A percentile compares a stretch with the other conserved stretches of the same genome.
phyloP scores from a whole-genome alignment of 2,888 invertebrate species.

The Crossocerus cetratus region DNA sequence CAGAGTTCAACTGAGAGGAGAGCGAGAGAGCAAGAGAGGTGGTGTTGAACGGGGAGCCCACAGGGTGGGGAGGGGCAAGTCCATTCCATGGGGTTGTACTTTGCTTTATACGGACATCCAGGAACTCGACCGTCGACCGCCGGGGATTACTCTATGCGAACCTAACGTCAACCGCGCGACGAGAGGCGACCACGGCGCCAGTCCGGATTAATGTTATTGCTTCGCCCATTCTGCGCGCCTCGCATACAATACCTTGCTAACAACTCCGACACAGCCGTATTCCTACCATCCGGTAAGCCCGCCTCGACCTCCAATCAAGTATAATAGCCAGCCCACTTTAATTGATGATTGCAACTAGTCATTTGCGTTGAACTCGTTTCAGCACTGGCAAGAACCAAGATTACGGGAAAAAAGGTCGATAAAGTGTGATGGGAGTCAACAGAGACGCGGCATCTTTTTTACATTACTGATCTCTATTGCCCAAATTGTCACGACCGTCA shows the following conservation, averaged over 20 bases:
- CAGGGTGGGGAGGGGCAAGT: conserved; percentile 62
- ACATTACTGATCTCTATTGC: too few species aligned
- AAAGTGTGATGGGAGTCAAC: too few species aligned
- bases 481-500: too few species aligned
- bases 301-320: not conserved
- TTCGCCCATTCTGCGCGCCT: conserved; percentile 64
- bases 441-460: too few species aligned
- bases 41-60: too few species aligned
- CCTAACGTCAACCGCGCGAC: conserved; percentile 60
- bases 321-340: too few species aligned
- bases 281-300: not conserved
- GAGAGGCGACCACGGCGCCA: conserved; percentile 54
- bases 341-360: too few species aligned
- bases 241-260: conserved; percentile 61
- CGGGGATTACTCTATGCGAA: conserved; percentile 70
- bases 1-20: conserved; percentile 22
- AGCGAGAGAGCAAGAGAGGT: conserved; percentile 61
- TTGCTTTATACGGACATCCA: conserved; percentile 63
- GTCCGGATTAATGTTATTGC: conserved; percentile 75
- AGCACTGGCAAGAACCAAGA: too few species aligned
- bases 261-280: conserved; percentile 31
- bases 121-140: conserved; percentile 73
- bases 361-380: too few species aligned
- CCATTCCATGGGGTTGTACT: conserved; percentile 45
- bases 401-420: too few species aligned